Conservation (phyloP, 2,888 invertebrate species). For the Microctonus brassicae region DNA sequence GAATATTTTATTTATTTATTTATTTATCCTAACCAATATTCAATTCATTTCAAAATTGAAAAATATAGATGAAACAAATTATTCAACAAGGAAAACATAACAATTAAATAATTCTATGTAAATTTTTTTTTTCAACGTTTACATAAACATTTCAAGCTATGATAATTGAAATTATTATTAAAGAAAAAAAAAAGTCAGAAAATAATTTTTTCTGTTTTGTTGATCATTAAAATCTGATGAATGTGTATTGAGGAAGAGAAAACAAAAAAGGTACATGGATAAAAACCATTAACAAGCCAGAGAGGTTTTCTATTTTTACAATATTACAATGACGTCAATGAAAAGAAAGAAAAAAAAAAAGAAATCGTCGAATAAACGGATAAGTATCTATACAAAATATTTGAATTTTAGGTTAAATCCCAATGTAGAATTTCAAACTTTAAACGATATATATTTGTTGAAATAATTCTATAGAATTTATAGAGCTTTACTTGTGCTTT, state of each 20-base stretch:
- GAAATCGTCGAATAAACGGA: slow-evolving; percentile 1
- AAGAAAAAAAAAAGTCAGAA: background rate
- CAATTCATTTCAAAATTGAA: too few relatives aligned
- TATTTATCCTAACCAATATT: too few relatives aligned
- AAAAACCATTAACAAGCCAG: background rate
- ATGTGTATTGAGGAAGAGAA: background rate
- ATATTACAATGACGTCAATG: slow-evolving; percentile 52
- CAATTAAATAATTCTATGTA: too few relatives aligned
- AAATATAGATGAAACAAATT: too few relatives aligned
- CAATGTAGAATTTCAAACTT: slow-evolving; percentile 1
- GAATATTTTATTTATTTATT: background rate
- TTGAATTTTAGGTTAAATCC: slow-evolving; percentile 46
- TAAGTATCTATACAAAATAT: slow-evolving; percentile 23
- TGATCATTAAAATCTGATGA: background rate
- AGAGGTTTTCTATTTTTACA: slow-evolving; percentile 51
- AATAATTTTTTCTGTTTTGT: background rate
- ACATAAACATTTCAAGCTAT: background rate
- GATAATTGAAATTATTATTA: background rate
- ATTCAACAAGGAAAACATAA: too few relatives aligned
- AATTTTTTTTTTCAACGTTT: background rate
- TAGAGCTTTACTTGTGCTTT: background rate
- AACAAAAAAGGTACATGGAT: background rate
- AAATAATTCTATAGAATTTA: background rate
- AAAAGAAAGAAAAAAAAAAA: slow-evolving; percentile 36
- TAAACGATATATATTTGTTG: background rate